These are phyloP conservation scores for Hoplostethus atlanticus DNA, from an alignment of 2,797 vertebrate genomes.

Conservation along the genomic window DNA sequence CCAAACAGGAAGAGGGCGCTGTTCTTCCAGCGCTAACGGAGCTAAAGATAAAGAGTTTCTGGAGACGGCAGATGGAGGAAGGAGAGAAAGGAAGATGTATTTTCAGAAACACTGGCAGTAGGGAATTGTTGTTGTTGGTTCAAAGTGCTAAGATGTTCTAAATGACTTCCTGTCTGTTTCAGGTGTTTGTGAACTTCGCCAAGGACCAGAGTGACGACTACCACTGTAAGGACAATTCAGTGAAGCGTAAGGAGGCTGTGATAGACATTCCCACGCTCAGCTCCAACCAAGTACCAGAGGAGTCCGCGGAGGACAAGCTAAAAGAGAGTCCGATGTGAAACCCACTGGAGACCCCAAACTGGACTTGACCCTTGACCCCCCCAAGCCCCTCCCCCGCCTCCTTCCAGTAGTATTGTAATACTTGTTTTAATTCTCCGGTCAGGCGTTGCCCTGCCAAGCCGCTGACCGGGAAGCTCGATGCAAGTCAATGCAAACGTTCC, in stretches of 20 bases:
- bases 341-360: not conserved
- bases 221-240: constrained; percentile 90
- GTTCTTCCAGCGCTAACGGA: too few species aligned
- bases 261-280: constrained; percentile 84
- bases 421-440: constrained; percentile 13
- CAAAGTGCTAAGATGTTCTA: not conserved
- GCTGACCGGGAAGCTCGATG: constrained; percentile 82
- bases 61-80: too few species aligned
- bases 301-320: constrained; percentile 69
- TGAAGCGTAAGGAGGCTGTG: constrained; percentile 88
- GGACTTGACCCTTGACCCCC: not conserved
- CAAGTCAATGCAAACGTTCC: constrained; percentile 94
- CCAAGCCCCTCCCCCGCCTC: constrained; percentile 5
- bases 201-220: constrained; percentile 98
- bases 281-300: constrained; percentile 54
- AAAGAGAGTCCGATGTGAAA: constrained; percentile 93
- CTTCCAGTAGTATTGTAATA: constrained; percentile 28
- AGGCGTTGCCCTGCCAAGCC: constrained; percentile 24
- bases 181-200: constrained; percentile 99
- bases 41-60: too few species aligned
- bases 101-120: too few species aligned
- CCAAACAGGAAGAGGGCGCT: too few species aligned
- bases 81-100: too few species aligned
- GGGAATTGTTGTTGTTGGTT: not conserved
- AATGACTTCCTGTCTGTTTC: constrained; percentile 13